Conservation (phyloP, 2,797 vertebrate genomes). For the Mionectes olivaceus region DNA sequence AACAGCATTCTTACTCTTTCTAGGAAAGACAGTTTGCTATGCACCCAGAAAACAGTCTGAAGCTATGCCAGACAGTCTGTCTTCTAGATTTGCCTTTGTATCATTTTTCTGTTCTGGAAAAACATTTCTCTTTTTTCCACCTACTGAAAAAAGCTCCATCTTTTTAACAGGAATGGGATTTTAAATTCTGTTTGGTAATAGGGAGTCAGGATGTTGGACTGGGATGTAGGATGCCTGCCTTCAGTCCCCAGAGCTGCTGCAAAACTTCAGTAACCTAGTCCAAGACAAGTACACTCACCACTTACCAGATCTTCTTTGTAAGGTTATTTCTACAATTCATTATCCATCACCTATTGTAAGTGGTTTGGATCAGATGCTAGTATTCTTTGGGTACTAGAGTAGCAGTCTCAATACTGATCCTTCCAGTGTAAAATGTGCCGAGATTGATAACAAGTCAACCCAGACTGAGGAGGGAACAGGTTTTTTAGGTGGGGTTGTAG, state of each 20-base stretch:
- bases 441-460: background rate
- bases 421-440: background rate
- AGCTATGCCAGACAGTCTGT: background rate
- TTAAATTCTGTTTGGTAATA: background rate
- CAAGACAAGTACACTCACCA: background rate
- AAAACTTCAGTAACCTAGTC: background rate
- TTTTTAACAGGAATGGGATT: background rate
- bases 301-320: background rate
- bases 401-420: background rate
- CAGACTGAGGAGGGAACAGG: background rate
- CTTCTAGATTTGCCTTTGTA: background rate
- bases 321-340: background rate
- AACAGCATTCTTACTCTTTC: background rate
- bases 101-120: background rate
- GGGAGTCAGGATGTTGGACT: background rate
- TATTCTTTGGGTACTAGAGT: background rate
- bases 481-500: background rate
- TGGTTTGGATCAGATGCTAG: background rate
- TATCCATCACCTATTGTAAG: background rate
- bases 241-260: background rate
- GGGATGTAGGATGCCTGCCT: background rate
- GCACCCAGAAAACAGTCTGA: background rate
- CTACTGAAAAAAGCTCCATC: background rate
- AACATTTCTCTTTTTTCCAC: background rate
- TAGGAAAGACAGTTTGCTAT: background rate